Conservation (phyloP, 2,797 vertebrate genomes). For the Anabas testudineus region DNA sequence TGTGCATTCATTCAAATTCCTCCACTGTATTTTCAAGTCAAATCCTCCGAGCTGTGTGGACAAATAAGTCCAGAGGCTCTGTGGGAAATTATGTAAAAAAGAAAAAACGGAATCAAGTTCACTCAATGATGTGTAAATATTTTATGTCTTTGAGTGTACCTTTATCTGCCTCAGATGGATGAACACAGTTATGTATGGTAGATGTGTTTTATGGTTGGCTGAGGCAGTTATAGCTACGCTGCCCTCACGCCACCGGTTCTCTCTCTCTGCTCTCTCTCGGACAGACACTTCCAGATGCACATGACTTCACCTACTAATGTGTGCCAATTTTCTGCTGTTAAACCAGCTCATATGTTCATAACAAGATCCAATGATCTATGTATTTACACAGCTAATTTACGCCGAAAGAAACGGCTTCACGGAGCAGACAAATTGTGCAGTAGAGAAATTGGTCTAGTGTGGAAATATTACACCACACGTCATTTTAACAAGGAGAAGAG, state of each 20-base stretch:
- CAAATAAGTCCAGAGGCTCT: slow-evolving; percentile 19
- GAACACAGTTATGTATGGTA: slow-evolving; percentile 17
- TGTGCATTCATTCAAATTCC: slow-evolving; percentile 49
- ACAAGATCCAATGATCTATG: slow-evolving; percentile 28
- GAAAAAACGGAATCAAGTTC: slow-evolving; percentile 7
- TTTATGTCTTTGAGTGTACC: slow-evolving; percentile 21
- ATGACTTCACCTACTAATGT: slow-evolving; percentile 40
- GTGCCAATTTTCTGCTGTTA: slow-evolving; percentile 39
- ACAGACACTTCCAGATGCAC: slow-evolving; percentile 23
- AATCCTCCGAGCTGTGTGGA: slow-evolving; percentile 19
- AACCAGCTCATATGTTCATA: slow-evolving; percentile 17
- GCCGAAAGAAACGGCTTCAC: neutral
- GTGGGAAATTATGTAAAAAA: neutral
- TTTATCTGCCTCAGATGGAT: slow-evolving; percentile 35
- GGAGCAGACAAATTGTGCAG: neutral
- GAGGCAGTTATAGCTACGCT: neutral
- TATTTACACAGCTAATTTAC: slow-evolving; percentile 38
- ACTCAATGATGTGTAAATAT: slow-evolving; percentile 25
- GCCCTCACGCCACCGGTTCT: neutral
- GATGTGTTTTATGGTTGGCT: slow-evolving; percentile 16
- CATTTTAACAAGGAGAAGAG: slow-evolving; percentile 4
- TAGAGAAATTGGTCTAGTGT: neutral
- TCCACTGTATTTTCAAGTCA: slow-evolving; percentile 24
- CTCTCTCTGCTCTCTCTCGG: slow-evolving; percentile 2
- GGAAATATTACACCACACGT: slow-evolving; percentile 9